Conservation (phyloP, 2,888 invertebrate species). For the Epirrhoe tristata region DNA sequence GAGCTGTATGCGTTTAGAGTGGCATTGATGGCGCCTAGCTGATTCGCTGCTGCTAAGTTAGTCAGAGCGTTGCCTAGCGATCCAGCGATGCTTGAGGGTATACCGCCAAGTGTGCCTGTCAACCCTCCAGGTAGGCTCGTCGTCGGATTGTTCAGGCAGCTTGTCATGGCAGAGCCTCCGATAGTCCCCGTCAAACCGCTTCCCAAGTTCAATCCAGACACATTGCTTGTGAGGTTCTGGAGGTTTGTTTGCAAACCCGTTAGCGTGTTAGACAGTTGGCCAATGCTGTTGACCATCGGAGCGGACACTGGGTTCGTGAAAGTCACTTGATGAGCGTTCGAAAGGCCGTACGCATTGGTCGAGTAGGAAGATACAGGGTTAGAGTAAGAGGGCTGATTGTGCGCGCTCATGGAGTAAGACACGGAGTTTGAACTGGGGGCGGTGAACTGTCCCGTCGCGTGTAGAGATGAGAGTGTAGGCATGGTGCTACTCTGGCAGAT, state of each 20-base stretch:
- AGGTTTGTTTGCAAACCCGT: conserved; percentile 80
- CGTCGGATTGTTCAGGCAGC: conserved; percentile 76
- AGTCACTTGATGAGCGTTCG: conserved; percentile 82
- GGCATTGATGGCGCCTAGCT: conserved; percentile 74
- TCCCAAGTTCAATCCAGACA: conserved; percentile 75
- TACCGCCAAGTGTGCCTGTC: conserved; percentile 72
- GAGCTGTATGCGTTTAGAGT: conserved; percentile 75
- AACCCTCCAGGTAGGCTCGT: conserved; percentile 76
- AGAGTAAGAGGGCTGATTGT: conserved; percentile 82
- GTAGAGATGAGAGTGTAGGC: conserved; percentile 85
- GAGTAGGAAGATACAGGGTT: conserved; percentile 82
- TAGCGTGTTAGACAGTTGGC: conserved; percentile 80
- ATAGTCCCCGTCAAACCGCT: conserved; percentile 80
- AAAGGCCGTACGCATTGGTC: conserved; percentile 74
- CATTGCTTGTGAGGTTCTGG: conserved; percentile 76
- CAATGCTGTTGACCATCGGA: conserved; percentile 79
- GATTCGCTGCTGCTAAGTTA: conserved; percentile 73
- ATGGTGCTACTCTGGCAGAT: conserved; percentile 88
- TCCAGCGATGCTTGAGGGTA: conserved; percentile 74
- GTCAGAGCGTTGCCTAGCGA: conserved; percentile 75
- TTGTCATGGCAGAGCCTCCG: conserved; percentile 76
- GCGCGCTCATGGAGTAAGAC: conserved; percentile 80
- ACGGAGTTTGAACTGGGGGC: conserved; percentile 81
- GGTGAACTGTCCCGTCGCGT: conserved; percentile 75
- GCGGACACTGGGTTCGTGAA: conserved; percentile 82